phyloP scores from a whole-genome alignment of 2,797 vertebrate species.

The Coccyzus lansbergi region DNA sequence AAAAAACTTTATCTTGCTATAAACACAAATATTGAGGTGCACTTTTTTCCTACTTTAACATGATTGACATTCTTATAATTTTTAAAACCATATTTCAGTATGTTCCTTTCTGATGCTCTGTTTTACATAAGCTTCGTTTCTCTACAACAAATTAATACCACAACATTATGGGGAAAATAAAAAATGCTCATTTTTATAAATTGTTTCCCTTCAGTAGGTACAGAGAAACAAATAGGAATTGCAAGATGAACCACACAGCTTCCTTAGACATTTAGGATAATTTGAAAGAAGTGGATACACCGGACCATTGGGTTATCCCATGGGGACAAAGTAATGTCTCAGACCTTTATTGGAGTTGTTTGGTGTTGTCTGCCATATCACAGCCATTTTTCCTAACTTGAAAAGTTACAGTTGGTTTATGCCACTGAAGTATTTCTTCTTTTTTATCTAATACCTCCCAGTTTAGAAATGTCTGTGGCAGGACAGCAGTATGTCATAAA shows the following conservation, averaged over 20 bases:
- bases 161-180: background rate
- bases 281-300: background rate
- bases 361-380: background rate
- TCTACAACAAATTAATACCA: background rate
- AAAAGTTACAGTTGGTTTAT: background rate
- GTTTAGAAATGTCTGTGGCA: background rate
- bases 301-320: background rate
- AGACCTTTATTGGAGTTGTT: background rate
- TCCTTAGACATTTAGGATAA: background rate
- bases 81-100: conserved; percentile 39
- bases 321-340: background rate
- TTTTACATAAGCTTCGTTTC: conserved; percentile 64
- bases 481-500: background rate
- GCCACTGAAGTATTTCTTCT: background rate
- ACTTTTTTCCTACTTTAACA: conserved; percentile 59
- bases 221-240: background rate
- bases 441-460: background rate
- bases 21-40: conserved; percentile 74
- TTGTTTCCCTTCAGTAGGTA: background rate
- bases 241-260: background rate
- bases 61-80: conserved; percentile 60
- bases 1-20: conserved; percentile 64
- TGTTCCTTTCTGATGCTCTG: conserved; percentile 35
- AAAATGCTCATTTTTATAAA: background rate
- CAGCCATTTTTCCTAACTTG: background rate